Evolutionary conservation across 2,888 invertebrate species (phyloP).

Genomic region (Melanargia galathea): DNA sequence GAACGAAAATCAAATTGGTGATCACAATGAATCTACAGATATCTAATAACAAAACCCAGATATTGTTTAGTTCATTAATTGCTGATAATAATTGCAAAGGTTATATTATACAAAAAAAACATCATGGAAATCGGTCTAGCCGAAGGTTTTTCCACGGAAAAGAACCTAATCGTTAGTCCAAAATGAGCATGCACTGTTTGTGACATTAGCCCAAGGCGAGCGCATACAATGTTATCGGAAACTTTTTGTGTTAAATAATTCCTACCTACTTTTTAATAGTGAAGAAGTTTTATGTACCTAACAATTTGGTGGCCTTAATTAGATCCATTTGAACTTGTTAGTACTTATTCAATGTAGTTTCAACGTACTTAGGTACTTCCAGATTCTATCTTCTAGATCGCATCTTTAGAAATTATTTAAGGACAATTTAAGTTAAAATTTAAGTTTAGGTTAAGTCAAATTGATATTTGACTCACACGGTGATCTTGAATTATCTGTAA

Average conservation of each 20-base stretch:
- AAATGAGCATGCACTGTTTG: conserved; percentile 28
- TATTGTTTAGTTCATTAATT: conserved; percentile 3
- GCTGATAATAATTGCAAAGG: conserved; percentile 29
- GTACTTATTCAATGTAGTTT: too few species aligned
- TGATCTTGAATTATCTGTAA: too few species aligned
- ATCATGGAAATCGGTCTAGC: conserved; percentile 22
- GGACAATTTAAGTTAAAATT: too few species aligned
- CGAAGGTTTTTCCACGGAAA: conserved; percentile 36
- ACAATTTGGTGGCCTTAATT: not conserved
- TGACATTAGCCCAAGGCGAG: conserved; percentile 29
- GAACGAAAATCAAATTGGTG: too few species aligned
- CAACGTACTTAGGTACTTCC: not conserved
- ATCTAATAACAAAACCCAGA: not conserved
- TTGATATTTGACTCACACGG: too few species aligned
- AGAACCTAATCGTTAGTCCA: conserved; percentile 27
- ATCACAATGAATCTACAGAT: too few species aligned
- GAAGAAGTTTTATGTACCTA: conserved; percentile 16
- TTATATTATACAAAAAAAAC: conserved; percentile 1
- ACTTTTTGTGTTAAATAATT: conserved; percentile 25
- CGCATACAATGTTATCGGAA: conserved; percentile 22
- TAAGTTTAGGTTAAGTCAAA: too few species aligned
- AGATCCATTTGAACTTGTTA: too few species aligned
- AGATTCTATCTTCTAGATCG: too few species aligned
- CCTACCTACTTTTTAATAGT: not conserved
- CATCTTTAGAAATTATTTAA: too few species aligned